phyloP scores from a whole-genome alignment of 2,888 invertebrate genomes.

The Phortica magna region DNA sequence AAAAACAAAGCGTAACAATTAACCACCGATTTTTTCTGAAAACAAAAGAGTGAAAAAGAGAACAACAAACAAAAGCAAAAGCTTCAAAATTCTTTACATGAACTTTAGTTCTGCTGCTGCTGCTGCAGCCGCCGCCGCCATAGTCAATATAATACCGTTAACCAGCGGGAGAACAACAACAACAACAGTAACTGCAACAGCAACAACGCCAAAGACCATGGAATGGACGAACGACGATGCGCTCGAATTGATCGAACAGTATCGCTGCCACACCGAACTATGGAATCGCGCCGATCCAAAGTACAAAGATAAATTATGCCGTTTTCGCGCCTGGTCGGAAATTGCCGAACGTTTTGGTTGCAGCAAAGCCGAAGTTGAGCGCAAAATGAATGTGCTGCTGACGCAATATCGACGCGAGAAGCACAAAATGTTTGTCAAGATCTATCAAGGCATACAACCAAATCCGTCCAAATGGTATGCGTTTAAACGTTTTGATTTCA shows the following conservation, averaged over 20 bases:
- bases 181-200: conserved; percentile 44
- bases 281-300: conserved; percentile 77
- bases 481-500: conserved; percentile 76
- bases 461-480: conserved; percentile 78
- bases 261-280: conserved; percentile 75
- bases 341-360: conserved; percentile 77
- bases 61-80: conserved; percentile 5
- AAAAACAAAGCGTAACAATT: not conserved
- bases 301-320: conserved; percentile 76
- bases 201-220: conserved; percentile 66
- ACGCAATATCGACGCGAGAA: conserved; percentile 77
- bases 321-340: conserved; percentile 77
- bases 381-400: conserved; percentile 76
- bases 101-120: conserved; percentile 66
- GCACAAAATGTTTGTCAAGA: conserved; percentile 75
- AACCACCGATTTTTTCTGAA: not conserved
- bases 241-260: conserved; percentile 75
- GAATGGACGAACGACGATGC: conserved; percentile 78
- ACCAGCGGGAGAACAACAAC: conserved; percentile 34
- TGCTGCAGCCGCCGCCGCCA: conserved; percentile 55
- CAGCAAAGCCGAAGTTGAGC: conserved; percentile 77
- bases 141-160: conserved; percentile 38
- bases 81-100: conserved; percentile 50
- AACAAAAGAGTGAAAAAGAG: conserved; percentile 26
- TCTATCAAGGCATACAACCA: conserved; percentile 76